Base-by-base conservation (phyloP, 2,113 vertebrate genomes). In the Callospermophilus lateralis region DNA sequence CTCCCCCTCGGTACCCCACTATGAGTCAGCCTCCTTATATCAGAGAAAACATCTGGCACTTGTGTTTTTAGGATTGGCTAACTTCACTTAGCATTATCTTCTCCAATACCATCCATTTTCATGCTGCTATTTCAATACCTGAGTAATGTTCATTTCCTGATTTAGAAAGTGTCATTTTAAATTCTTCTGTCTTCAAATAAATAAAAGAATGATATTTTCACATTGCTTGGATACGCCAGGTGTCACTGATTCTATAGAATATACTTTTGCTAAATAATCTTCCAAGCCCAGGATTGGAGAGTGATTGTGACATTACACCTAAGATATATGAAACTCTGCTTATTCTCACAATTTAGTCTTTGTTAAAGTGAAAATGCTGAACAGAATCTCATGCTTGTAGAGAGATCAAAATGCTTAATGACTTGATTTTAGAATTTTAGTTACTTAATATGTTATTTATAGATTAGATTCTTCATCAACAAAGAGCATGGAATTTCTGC, bases 331-430 rank as follows among this genome's bases (percentile, higher is more conserved):
- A 63, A 8, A 63, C 8, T 77, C 20, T 76, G 20, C 3, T 83
- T 63, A 32, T 3, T 65, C 0, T 68, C 9, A 51, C 19, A 28
- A 17, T 39, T 74, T 87, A 74, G 17, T 74, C 8, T 16, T 51
- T 4, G 11, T 68, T 68, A 67, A 86, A 68, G 72, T 45, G 48
- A 94, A 96, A 97, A 81, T 89, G 34, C 1, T 91, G 55, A 58
- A 6, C 20, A 22, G 20, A 58, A 20, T 22, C 24, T 58, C 20
- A 24, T 58, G 7, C 55, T 58, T 58, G 19, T 22, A 7, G 20
- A 22, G 55, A 58, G 55, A 58, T 22, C 55, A 58, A 58, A 58
- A 58, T 58, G 55, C 55, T 58, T 58, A 58, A 58, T 22, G 55
- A 58, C 7, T 58, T 58, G 55, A 58, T 58, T 58, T 58, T 22